Conservation (phyloP, 1,140 invertebrate genomes). For the Eueides isabella region DNA sequence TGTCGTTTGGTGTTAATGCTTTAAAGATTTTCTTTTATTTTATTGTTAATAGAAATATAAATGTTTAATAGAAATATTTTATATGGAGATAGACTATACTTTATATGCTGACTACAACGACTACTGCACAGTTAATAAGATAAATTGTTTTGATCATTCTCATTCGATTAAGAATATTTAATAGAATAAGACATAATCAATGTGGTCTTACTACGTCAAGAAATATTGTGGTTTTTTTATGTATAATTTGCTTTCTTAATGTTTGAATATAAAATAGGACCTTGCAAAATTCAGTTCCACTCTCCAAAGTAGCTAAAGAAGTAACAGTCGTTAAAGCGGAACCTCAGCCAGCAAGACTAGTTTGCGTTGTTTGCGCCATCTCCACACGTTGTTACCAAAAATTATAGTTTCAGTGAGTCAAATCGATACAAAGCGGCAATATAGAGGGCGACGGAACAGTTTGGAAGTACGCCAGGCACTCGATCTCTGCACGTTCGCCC, state of each 20-base stretch:
- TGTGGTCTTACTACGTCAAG: too few relatives aligned
- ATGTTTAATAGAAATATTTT: too few relatives aligned
- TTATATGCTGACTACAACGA: too few relatives aligned
- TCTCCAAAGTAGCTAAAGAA: constrained; percentile 21
- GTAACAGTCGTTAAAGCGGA: constrained; percentile 27
- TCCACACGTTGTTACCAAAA: constrained; percentile 54
- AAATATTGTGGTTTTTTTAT: too few relatives aligned
- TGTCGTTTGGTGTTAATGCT: constrained; percentile 30
- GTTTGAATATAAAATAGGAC: background rate
- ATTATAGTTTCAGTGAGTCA: constrained; percentile 63
- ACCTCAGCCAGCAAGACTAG: constrained; percentile 31
- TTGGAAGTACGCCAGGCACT: constrained; percentile 59
- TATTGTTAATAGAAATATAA: background rate
- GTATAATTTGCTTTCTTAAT: background rate
- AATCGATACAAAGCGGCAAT: constrained; percentile 60
- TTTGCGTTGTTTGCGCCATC: constrained; percentile 38
- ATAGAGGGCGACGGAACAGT: constrained; percentile 47
- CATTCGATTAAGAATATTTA: too few relatives aligned
- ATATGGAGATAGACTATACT: too few relatives aligned
- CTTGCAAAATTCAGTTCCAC: background rate
- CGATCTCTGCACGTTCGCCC: constrained; percentile 49
- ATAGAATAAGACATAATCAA: too few relatives aligned
- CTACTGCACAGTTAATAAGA: too few relatives aligned
- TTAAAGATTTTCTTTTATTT: constrained; percentile 14
- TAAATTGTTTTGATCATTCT: too few relatives aligned